Evolutionary conservation across 2,797 vertebrate genomes (phyloP).

Genomic region (Oreochromis mossambicus): DNA sequence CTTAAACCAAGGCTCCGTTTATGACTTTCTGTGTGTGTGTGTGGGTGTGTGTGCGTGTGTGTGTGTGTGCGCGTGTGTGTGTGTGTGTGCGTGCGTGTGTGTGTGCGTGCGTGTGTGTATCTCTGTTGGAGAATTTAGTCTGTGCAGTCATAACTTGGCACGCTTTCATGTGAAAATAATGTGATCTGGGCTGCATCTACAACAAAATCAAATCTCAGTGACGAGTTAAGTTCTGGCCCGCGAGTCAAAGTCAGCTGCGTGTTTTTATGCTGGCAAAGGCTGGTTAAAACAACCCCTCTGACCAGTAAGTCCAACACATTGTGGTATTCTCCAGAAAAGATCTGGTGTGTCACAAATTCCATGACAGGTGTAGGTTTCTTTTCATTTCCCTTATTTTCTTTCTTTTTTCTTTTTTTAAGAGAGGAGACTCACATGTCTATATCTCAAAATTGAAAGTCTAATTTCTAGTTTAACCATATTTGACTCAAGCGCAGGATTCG

Average conservation of each 20-base stretch:
- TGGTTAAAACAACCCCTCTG: conserved; percentile 43
- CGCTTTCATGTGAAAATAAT: conserved; percentile 39
- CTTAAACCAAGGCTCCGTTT: not conserved
- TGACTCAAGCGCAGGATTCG: not conserved
- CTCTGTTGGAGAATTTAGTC: conserved; percentile 29
- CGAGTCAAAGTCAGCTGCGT: conserved; percentile 46
- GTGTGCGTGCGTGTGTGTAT: not conserved
- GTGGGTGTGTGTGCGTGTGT: not conserved
- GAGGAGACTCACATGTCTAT: not conserved
- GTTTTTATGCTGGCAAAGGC: conserved; percentile 55
- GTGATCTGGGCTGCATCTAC: conserved; percentile 38
- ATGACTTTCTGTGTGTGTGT: not conserved
- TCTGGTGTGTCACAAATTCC: conserved; percentile 37
- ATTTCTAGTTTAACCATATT: not conserved
- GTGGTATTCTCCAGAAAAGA: conserved; percentile 28
- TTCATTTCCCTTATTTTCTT: no score
- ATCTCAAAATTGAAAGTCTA: not conserved
- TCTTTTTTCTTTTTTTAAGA: no score
- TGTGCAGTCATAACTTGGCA: conserved; percentile 50
- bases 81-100: no score
- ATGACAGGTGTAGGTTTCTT: not conserved
- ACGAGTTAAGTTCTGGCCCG: conserved; percentile 21
- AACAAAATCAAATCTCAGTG: conserved; percentile 41
- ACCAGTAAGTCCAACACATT: not conserved
- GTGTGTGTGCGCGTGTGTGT: not conserved